Evolutionary conservation across 2,888 invertebrate species (phyloP).

Genomic region (Laspeyria flexula): DNA sequence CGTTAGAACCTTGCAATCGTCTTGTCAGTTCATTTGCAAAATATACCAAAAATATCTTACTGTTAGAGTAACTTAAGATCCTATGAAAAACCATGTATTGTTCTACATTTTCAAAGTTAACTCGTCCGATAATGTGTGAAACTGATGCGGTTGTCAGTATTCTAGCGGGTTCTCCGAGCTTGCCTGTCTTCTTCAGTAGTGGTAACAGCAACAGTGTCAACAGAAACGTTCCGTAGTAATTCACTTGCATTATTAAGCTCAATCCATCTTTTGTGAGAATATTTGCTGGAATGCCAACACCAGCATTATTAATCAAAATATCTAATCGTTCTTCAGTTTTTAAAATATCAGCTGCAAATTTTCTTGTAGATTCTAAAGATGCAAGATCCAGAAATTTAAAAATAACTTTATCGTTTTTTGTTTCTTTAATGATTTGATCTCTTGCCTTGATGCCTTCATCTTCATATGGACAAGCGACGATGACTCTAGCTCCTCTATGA

Average conservation of each 20-base stretch:
- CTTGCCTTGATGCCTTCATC: slow-evolving; percentile 54
- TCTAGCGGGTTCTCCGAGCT: slow-evolving; percentile 86
- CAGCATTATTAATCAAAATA: slow-evolving; percentile 94
- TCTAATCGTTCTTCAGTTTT: slow-evolving; percentile 89
- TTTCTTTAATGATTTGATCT: slow-evolving; percentile 86
- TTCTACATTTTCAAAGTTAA: slow-evolving; percentile 89
- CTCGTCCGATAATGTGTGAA: slow-evolving; percentile 87
- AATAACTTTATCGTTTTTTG: slow-evolving; percentile 87
- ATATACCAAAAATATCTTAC: slow-evolving; percentile 90
- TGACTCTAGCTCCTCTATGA: slow-evolving; percentile 57
- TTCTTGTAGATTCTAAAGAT: slow-evolving; percentile 89
- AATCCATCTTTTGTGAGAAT: slow-evolving; percentile 90
- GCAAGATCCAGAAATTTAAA: slow-evolving; percentile 90
- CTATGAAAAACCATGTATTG: too few species aligned
- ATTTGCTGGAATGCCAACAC: slow-evolving; percentile 82
- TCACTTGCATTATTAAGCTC: slow-evolving; percentile 94
- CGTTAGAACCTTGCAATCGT: slow-evolving; percentile 85
- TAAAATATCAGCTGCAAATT: slow-evolving; percentile 91
- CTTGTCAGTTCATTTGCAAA: slow-evolving; percentile 89
- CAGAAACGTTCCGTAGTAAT: slow-evolving; percentile 96
- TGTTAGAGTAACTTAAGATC: slow-evolving; percentile 78
- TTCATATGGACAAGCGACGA: slow-evolving; percentile 62
- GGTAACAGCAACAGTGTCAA: slow-evolving; percentile 94
- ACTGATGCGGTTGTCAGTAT: slow-evolving; percentile 91
- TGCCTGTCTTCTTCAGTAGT: slow-evolving; percentile 86